Base-by-base conservation (phyloP, 2,888 invertebrate genomes). In the Adineta ricciae region DNA sequence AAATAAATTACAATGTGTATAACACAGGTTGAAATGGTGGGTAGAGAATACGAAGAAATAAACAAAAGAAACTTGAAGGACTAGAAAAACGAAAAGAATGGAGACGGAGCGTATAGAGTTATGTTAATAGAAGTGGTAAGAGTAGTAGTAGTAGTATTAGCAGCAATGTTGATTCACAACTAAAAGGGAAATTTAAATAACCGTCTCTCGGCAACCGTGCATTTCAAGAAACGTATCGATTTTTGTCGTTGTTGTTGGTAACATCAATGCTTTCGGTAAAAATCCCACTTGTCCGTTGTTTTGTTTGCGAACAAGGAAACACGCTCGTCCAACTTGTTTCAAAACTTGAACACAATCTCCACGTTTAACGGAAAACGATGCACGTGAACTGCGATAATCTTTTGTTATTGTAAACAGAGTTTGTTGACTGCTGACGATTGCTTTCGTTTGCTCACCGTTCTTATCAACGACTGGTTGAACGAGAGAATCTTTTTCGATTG, bases 311-410 rank as follows among this genome's bases (percentile, higher is more conserved):
- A 78, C 78, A 9, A 78, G 78, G n/a, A 41, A 78, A 78, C 78
- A 78, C 14, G 78, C 78, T n/a, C 41, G 38, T 41, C 78, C 78
- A 38, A 78, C 78, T 78, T 78, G 78, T 78, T 78, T 78, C 14
- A 78, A 24, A 9, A 78, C 9, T 24, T 41, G 4, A 78, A 78
- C 78, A 78, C 11, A 24, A 78, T 78, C 78, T 24, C 78, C 78
- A 24, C 78, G 41, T 78, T 78, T 78, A 41, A 78, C 78, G 0
- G 78, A 41, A 41, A 78, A 78, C n/a, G 41, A 41, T 14, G 78
- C 38, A 41, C 78, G 78, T 78, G 78, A 41, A 78, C 41, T 78
- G 24, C 78, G 78, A 78, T 78, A 78, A 78, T 78, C 78, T 78
- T 78, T 78, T 24, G n/a, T 41, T 78, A 78, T 78, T 78, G 38